Evolutionary conservation across 1,140 invertebrate species (phyloP).

Genomic region (Pectinophora gossypiella): DNA sequence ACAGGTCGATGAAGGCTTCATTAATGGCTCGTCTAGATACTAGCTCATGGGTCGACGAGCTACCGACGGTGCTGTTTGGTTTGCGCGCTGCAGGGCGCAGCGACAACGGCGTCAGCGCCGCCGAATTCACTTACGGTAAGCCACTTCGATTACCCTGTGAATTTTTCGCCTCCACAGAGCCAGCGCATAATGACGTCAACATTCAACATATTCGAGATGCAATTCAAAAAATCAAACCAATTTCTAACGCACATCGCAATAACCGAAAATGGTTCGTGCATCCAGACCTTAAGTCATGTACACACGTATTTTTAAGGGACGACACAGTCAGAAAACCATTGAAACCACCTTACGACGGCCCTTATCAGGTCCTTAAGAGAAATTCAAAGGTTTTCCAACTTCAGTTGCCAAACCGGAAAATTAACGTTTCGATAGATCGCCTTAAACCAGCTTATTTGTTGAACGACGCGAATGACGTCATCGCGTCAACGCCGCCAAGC

Average conservation of each 20-base stretch:
- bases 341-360: slow-evolving; percentile 6
- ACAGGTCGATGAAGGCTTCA: slow-evolving; percentile 50
- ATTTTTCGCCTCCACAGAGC: slow-evolving; percentile 5
- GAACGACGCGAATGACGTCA: too few species aligned
- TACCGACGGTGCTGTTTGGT: slow-evolving; percentile 45
- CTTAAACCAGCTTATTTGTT: slow-evolving; percentile 9
- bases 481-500: too few species aligned
- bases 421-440: slow-evolving; percentile 2
- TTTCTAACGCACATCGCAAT: neutral
- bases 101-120: slow-evolving; percentile 20
- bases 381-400: slow-evolving; percentile 4
- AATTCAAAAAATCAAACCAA: neutral
- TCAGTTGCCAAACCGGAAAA: slow-evolving; percentile 2
- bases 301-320: slow-evolving; percentile 5
- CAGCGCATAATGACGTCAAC: neutral
- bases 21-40: slow-evolving; percentile 12
- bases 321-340: slow-evolving; percentile 5
- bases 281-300: slow-evolving; percentile 2
- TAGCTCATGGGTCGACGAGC: slow-evolving; percentile 26
- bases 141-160: slow-evolving; percentile 11
- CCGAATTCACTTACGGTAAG: slow-evolving; percentile 37
- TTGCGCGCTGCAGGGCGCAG: slow-evolving; percentile 22
- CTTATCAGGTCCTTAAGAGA: slow-evolving; percentile 4
- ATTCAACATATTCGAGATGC: neutral
- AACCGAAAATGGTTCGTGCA: slow-evolving; percentile 5